A percentile compares a stretch with the other conserved stretches of the same genome.
phyloP scores from a whole-genome alignment of 2,113 vertebrate species.

The Noctilio leporinus region DNA sequence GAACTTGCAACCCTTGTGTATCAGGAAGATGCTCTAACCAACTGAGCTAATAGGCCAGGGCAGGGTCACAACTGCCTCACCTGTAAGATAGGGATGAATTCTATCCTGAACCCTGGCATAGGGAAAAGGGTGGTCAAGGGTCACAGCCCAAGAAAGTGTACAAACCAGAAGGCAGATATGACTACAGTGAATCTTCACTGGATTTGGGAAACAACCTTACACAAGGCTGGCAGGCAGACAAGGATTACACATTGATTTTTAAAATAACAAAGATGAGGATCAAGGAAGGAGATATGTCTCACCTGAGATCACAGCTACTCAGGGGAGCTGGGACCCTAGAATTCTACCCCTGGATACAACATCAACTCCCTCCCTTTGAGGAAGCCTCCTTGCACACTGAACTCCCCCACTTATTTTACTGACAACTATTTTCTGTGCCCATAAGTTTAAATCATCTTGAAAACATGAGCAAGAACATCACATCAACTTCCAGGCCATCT shows the following conservation, averaged over 20 bases:
- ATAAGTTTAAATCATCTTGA: neutral
- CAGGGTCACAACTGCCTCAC: no score
- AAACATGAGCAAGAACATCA: neutral
- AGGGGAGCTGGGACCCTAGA: neutral
- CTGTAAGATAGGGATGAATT: no score
- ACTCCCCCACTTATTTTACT: neutral
- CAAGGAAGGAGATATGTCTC: neutral
- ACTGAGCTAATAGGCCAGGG: no score
- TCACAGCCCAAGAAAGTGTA: neutral
- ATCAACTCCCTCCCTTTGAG: neutral
- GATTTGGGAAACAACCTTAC: neutral
- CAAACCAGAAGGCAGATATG: neutral
- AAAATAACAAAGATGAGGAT: constrained; percentile 45
- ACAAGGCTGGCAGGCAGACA: neutral
- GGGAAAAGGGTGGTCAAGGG: neutral
- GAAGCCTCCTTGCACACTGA: neutral
- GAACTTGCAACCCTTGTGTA: no score
- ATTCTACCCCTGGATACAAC: neutral
- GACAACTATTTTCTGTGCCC: neutral
- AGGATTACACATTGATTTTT: constrained; percentile 39
- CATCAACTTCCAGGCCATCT: neutral
- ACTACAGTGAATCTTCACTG: neutral
- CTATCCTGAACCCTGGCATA: neutral
- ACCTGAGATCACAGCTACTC: constrained; percentile 38
- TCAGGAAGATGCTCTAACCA: no score